Evolutionary conservation across 1,140 invertebrate genomes (phyloP), one percentile per base, ranked within the genome.

Genomic region (Drosophila nigromelanica): DNA sequence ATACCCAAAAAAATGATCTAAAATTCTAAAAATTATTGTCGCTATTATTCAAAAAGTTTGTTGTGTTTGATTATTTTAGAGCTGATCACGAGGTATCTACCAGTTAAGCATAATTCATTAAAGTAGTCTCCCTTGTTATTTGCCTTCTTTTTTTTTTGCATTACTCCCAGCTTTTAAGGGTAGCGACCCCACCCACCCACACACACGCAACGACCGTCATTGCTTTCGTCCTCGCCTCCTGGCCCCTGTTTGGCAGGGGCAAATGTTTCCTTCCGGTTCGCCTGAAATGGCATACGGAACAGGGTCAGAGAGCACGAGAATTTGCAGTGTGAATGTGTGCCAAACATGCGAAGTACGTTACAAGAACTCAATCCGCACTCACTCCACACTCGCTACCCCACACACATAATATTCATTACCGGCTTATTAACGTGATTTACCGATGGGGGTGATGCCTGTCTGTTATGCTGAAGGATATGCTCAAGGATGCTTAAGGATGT

Each of bases 351-450:
- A 85, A 45, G 15, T 73, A 42, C 43, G 12, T n/a, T 12, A 6
- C 11, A 11, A 15, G 39, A 11, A 37, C 30, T n/a, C 50, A 27
- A 35, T 40, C 35, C 6, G 33, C 33, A 35, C 33, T 35, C 33
- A 35, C 33, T 40, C 35, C 6, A 15, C 68, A 42, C 45, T 12
- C 30, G 18, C 45, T 40, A 24, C 10, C 33, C 33, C 33, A 35
- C 55, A 7, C 15, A 68, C 80, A 83, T 79, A 75, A 87, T 82
- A 78, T 78, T 86, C 82, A 86, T 87, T 86, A 86, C 82, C 75
- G 73, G 82, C 82, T 89, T 89, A 89, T 89, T 89, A 89, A 70
- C 85, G 83, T 89, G 83, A 89, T 89, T 89, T 89, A 86, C 82
- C 68, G 78, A 73, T 85, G 82, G 82, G 83, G 66, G 83, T 87